Percentiles rank a stretch among this genome's conserved stretches.
phyloP scores from a whole-genome alignment of 1,140 invertebrate genomes.

The Eriocheir sinensis region DNA sequence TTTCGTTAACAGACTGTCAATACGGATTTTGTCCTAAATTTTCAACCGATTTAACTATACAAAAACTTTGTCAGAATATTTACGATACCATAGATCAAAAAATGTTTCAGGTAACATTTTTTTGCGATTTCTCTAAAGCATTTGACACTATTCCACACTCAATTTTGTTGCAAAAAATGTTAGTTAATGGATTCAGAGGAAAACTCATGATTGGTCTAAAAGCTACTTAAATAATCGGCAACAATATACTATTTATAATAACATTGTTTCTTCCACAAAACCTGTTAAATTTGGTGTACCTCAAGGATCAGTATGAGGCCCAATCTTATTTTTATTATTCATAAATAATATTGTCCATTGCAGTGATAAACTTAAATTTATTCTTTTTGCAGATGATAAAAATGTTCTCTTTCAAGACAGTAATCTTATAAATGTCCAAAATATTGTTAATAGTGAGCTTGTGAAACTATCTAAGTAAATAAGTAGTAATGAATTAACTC shows the following conservation, averaged over 20 bases:
- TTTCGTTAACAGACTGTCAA: neutral
- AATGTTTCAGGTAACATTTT: neutral
- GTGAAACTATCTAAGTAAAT: slow-evolving; percentile 3
- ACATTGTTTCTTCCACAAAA: neutral
- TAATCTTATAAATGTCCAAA: neutral
- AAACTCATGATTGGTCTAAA: neutral
- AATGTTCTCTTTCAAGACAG: neutral
- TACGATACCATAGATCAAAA: neutral
- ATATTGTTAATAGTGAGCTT: neutral
- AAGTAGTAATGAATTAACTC: neutral
- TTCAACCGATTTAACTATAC: neutral
- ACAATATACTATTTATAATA: neutral
- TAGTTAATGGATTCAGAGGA: neutral
- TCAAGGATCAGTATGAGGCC: slow-evolving; percentile 29
- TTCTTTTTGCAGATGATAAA: neutral
- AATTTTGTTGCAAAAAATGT: neutral
- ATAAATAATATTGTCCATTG: slow-evolving; percentile 41
- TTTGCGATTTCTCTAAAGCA: slow-evolving; percentile 25
- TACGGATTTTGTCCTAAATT: slow-evolving; percentile 33
- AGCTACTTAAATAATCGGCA: neutral
- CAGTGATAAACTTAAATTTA: slow-evolving; percentile 17
- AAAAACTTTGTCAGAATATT: slow-evolving; percentile 39
- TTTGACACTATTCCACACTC: neutral
- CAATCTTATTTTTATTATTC: neutral
- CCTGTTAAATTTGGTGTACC: slow-evolving; percentile 36